A percentile compares a stretch with the other conserved stretches of the same genome.
Conservation (phyloP, 2,113 vertebrate species). For the Scortum barcoo region DNA sequence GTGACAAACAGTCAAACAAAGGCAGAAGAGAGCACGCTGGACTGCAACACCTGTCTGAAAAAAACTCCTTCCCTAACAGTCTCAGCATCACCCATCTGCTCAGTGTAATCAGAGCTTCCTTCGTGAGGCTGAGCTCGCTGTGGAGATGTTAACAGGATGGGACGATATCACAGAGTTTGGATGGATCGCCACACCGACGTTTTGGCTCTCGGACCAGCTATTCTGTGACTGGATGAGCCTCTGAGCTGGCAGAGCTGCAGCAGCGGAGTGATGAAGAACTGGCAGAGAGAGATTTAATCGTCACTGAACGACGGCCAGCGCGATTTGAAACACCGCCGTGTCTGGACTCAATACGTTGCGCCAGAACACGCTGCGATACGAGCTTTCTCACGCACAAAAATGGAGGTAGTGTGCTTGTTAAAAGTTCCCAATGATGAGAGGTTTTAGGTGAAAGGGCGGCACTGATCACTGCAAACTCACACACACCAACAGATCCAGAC, state of each 20-base stretch:
- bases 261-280: conserved; percentile 34
- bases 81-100: conserved; percentile 40
- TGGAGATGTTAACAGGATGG: conserved; percentile 28
- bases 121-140: conserved; percentile 22
- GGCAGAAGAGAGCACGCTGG: background rate
- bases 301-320: background rate
- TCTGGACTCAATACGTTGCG: background rate
- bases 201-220: conserved; percentile 10
- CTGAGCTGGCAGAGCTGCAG: conserved; percentile 26
- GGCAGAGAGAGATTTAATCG: background rate
- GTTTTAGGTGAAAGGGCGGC: background rate
- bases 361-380: background rate
- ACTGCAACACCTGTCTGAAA: conserved; percentile 22
- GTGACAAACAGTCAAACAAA: conserved; percentile 21
- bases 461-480: background rate
- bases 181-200: conserved; percentile 15
- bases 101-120: conserved; percentile 11
- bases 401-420: background rate
- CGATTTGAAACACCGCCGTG: background rate
- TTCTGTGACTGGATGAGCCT: conserved; percentile 15
- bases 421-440: background rate
- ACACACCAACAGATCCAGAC: background rate
- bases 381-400: background rate
- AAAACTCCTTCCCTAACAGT: background rate
- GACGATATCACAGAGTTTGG: conserved; percentile 28